A percentile compares a stretch with the other conserved stretches of the same genome.
phyloP scores from a whole-genome alignment of 2,888 invertebrate species.

The Halocaridina rubra region DNA sequence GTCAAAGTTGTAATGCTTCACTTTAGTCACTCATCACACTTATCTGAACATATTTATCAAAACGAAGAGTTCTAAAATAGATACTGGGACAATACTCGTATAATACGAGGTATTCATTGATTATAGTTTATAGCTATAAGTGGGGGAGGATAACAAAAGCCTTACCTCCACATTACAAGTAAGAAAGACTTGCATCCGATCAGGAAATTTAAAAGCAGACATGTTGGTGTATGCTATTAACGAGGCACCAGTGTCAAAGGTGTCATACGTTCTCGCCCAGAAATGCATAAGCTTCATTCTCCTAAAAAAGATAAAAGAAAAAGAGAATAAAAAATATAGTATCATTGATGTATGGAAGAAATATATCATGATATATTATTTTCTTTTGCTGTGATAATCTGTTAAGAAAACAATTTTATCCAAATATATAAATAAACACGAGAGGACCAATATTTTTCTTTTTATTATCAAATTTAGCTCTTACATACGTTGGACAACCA shows the following conservation, averaged over 20 bases:
- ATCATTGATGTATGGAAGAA: background rate
- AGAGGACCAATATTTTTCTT: too few species aligned
- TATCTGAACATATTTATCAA: too few species aligned
- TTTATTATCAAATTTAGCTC: too few species aligned
- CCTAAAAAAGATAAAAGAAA: slow-evolving; percentile 70
- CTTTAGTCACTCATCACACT: too few species aligned
- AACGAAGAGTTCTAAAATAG: too few species aligned
- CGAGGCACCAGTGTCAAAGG: slow-evolving; percentile 62
- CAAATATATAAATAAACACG: background rate
- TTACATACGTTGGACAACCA: slow-evolving; percentile 66
- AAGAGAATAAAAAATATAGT: background rate
- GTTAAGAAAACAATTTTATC: too few species aligned
- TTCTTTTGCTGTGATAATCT: background rate
- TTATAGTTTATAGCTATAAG: too few species aligned
- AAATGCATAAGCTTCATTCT: slow-evolving; percentile 68
- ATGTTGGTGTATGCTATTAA: slow-evolving; percentile 64
- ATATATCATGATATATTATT: background rate
- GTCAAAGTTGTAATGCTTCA: too few species aligned
- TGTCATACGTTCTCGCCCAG: slow-evolving; percentile 64
- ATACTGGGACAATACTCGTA: too few species aligned
- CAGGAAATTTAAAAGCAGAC: slow-evolving; percentile 65
- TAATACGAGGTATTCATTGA: too few species aligned
- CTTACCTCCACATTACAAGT: slow-evolving; percentile 69
- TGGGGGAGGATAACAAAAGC: too few species aligned
- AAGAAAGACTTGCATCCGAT: slow-evolving; percentile 64